Percentiles rank a stretch among this genome's conserved stretches.
Conservation (phyloP, 2,113 vertebrate species). For the Xenopus borealis region DNA sequence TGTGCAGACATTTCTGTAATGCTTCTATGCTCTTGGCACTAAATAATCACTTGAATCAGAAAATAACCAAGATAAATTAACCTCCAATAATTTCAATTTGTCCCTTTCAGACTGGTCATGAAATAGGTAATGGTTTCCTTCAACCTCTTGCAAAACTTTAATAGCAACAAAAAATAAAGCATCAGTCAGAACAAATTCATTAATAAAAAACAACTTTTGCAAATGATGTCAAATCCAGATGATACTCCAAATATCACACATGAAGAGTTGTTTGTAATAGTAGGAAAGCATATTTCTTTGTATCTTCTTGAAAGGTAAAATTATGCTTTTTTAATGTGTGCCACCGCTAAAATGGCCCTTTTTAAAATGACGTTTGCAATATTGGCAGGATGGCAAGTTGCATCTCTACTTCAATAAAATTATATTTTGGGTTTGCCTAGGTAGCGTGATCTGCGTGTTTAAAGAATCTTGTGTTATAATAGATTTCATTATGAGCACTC, state of each 20-base stretch:
- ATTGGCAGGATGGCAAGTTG: constrained; percentile 57
- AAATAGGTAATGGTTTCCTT: background rate
- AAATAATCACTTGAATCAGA: too few relatives aligned
- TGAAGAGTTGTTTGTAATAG: constrained; percentile 46
- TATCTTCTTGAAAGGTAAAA: constrained; percentile 42
- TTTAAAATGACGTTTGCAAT: constrained; percentile 55
- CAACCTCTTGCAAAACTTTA: background rate
- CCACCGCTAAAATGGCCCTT: constrained; percentile 58
- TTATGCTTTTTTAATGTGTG: constrained; percentile 61
- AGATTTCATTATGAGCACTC: background rate
- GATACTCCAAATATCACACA: background rate
- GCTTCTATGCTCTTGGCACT: too few relatives aligned
- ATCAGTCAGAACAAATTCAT: constrained; percentile 3
- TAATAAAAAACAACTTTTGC: constrained; percentile 2
- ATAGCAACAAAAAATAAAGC: background rate
- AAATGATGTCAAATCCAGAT: background rate
- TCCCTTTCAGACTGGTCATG: background rate
- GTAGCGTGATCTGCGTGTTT: background rate
- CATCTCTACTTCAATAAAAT: constrained; percentile 54
- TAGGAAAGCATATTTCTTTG: constrained; percentile 32
- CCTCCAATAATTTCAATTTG: too few relatives aligned
- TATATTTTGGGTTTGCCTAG: constrained; percentile 15
- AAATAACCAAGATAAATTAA: too few relatives aligned
- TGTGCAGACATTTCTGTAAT: too few relatives aligned
- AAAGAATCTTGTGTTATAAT: too few relatives aligned